Conservation (phyloP, 2,113 vertebrate genomes). For the Mixornis gularis region DNA sequence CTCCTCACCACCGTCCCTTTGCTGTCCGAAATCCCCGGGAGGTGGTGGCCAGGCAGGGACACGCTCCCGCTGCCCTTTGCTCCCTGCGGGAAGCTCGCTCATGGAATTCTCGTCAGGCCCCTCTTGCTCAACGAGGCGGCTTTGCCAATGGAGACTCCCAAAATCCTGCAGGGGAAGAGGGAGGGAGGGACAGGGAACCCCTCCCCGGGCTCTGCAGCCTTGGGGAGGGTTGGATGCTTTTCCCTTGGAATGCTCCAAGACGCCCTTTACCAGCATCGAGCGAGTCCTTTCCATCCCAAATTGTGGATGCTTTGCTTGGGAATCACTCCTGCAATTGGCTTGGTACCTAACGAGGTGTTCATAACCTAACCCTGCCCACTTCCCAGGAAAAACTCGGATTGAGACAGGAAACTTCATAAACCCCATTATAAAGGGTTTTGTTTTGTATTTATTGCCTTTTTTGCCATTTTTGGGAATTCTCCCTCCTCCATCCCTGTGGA, state of each 20-base stretch:
- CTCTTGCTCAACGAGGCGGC: neutral
- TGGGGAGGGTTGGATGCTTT: neutral
- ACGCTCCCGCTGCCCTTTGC: neutral
- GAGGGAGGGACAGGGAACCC: neutral
- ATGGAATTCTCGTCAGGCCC: neutral
- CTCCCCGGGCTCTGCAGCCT: neutral
- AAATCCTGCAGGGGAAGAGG: neutral
- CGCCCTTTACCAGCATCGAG: rapidly evolving
- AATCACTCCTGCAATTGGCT: neutral
- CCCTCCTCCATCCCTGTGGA: neutral
- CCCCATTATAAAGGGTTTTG: rapidly evolving
- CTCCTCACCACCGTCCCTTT: rapidly evolving
- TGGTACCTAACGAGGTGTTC: neutral
- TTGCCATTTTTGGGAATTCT: neutral
- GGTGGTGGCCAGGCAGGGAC: neutral
- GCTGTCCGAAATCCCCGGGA: neutral
- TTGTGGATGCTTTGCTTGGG: neutral
- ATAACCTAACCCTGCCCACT: neutral
- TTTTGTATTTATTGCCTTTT: neutral
- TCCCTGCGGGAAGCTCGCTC: neutral
- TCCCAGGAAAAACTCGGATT: neutral
- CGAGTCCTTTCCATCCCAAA: neutral
- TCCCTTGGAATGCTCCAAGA: neutral
- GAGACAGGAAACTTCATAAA: neutral
- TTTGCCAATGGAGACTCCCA: neutral